Percentiles rank a stretch among this genome's conserved stretches.
These are phyloP conservation scores for Rhingia campestris DNA, from an alignment of 2,888 invertebrate species.

Conservation along the genomic window DNA sequence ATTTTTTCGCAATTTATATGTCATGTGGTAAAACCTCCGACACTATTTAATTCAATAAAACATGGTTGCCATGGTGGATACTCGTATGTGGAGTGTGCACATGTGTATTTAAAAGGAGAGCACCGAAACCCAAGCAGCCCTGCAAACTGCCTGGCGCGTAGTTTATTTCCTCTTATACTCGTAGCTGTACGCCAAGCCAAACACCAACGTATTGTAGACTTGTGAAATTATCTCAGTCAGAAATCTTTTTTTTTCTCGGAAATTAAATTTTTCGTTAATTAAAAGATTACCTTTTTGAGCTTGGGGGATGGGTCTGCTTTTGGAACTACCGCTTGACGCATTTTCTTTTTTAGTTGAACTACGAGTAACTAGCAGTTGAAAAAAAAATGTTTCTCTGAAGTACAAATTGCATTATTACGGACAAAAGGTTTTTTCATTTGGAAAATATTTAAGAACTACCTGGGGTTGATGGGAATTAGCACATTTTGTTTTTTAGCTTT, in stretches of 20 bases:
- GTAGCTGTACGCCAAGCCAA: conserved; percentile 18
- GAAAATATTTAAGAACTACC: too few species aligned
- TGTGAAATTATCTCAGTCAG: conserved; percentile 56
- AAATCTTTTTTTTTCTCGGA: conserved; percentile 30
- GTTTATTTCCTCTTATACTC: too few species aligned
- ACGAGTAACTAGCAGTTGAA: conserved; percentile 12
- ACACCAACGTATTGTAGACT: conserved; percentile 23
- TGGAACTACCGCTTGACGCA: not conserved
- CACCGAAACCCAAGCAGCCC: not conserved
- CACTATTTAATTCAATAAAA: conserved; percentile 65
- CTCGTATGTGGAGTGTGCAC: conserved; percentile 1
- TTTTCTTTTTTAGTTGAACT: not conserved
- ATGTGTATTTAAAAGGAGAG: conserved; percentile 1
- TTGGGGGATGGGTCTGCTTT: conserved; percentile 3
- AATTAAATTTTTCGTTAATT: conserved; percentile 65
- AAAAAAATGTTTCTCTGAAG: conserved; percentile 15
- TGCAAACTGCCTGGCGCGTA: not conserved
- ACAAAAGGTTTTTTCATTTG: conserved; percentile 4
- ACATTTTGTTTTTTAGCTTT: too few species aligned
- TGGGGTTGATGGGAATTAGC: too few species aligned
- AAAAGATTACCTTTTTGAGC: conserved; percentile 43
- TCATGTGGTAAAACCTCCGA: conserved; percentile 61
- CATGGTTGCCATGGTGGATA: conserved; percentile 13
- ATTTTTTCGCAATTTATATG: conserved; percentile 57
- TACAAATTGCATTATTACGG: conserved; percentile 31